Percentiles rank a stretch among this genome's conserved stretches.
Evolutionary conservation across 2,888 invertebrate genomes (phyloP).

Genomic region (Brenthis ino): DNA sequence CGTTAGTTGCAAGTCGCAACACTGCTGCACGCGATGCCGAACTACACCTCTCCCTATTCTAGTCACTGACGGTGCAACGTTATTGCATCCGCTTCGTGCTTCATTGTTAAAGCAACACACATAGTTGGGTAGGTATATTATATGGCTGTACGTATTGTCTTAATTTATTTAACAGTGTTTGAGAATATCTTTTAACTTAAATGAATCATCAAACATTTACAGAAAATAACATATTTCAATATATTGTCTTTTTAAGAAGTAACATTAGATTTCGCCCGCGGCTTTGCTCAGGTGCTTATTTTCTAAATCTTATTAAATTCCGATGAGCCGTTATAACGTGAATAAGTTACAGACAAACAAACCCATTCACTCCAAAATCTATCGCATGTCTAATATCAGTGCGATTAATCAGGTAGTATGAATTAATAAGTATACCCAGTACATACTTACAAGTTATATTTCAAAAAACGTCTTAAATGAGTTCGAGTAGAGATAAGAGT

Average conservation of each 20-base stretch:
- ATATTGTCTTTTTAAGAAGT: not conserved
- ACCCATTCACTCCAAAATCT: too few relatives aligned
- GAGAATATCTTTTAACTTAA: not conserved
- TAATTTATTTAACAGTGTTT: constrained; percentile 5
- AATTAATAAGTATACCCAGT: too few relatives aligned
- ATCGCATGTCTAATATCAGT: too few relatives aligned
- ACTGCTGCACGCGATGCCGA: constrained; percentile 67
- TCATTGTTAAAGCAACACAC: constrained; percentile 48
- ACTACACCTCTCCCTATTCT: constrained; percentile 56
- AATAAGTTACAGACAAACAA: too few relatives aligned
- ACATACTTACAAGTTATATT: too few relatives aligned
- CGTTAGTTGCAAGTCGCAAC: constrained; percentile 54
- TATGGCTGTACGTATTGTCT: constrained; percentile 4
- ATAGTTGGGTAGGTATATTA: constrained; percentile 32
- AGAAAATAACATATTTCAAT: not conserved
- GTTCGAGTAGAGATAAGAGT: constrained; percentile 21
- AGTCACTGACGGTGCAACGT: constrained; percentile 47
- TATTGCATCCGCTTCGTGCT: constrained; percentile 51
- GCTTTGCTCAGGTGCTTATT: too few relatives aligned
- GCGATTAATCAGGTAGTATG: too few relatives aligned
- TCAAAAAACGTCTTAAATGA: constrained; percentile 6
- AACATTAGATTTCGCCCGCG: not conserved
- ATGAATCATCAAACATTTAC: not conserved
- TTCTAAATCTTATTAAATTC: too few relatives aligned
- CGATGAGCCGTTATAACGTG: too few relatives aligned